Conservation (phyloP, 2,888 invertebrate genomes). For the Tanypteryx hageni region DNA sequence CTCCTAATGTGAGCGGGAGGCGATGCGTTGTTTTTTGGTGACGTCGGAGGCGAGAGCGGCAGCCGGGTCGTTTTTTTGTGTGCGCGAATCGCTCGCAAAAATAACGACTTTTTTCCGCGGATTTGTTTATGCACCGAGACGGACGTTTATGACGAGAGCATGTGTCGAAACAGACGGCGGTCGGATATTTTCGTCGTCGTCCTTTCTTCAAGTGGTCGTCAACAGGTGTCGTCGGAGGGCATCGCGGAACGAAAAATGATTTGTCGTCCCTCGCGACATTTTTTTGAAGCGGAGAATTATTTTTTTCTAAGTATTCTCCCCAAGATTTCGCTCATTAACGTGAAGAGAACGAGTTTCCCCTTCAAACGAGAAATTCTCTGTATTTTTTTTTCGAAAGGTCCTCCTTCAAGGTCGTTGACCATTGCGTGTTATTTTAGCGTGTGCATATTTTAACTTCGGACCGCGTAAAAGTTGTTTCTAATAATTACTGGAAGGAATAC, state of each 20-base stretch:
- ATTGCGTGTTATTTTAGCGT: not conserved
- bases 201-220: too few species aligned
- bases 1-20: not conserved
- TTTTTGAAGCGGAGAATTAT: not conserved
- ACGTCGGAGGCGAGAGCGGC: not conserved
- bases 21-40: too few species aligned
- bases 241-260: too few species aligned
- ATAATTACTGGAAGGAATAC: too few species aligned
- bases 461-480: too few species aligned
- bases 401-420: not conserved
- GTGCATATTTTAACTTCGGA: too few species aligned
- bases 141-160: not conserved
- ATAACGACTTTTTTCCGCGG: not conserved
- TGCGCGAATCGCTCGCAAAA: not conserved
- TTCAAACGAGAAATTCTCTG: not conserved
- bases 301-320: not conserved
- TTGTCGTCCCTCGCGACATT: too few species aligned
- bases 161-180: too few species aligned
- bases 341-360: not conserved
- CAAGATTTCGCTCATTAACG: not conserved
- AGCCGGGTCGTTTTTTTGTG: not conserved
- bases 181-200: too few species aligned
- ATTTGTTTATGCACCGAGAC: constrained; percentile 14
- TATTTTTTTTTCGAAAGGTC: not conserved
- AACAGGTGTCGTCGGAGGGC: too few species aligned